Evolutionary conservation across 2,797 vertebrate genomes (phyloP), one percentile per base, ranked within the genome.

Genomic region (Sebastes itinus): DNA sequence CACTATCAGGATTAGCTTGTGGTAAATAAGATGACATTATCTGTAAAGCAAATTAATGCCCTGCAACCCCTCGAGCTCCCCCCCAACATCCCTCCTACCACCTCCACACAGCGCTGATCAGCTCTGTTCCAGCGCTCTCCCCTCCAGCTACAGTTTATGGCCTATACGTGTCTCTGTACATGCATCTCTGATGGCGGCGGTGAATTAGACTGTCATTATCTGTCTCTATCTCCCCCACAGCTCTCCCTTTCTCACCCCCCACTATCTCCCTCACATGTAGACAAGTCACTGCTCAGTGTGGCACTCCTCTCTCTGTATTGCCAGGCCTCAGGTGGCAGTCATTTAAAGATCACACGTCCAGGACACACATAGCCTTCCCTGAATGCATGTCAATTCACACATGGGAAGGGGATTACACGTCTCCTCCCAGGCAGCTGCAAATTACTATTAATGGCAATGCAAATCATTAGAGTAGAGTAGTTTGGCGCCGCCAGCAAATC

Each of bases 301-400:
- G 82, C 84, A 90, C 90, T 81, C 87, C 86, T 80, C 83, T 81
- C 84, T 88, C 88, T 76, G 81, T 80, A 75, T 84, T 89, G 88
- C 90, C 85, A 92, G 92, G 92, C 95, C 95, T 95, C 94, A 94
- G 95, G 95, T 95, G 95, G 93, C 94, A 94, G 92, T 95, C 95
- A 96, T 95, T 96, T 96, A 95, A 95, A 96, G 94, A 96, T 96
- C 95, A 94, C 95, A 96, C 94, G 75, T 95, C 91, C 93, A 92
- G 93, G 93, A 91, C 92, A 87, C 92, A 87, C 88, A 78, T 83
- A 80, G 75, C 80, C 84, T 83, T 88, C 93, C 92, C 89, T 89
- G 89, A 93, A 94, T 89, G 87, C 91, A 87, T 94, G 95, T 94
- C 95, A 94, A 91, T 96, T 96, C 91, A 95, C 94, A 95, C 92